Conservation (phyloP, 2,888 invertebrate genomes). For the Tubulanus polymorphus region DNA sequence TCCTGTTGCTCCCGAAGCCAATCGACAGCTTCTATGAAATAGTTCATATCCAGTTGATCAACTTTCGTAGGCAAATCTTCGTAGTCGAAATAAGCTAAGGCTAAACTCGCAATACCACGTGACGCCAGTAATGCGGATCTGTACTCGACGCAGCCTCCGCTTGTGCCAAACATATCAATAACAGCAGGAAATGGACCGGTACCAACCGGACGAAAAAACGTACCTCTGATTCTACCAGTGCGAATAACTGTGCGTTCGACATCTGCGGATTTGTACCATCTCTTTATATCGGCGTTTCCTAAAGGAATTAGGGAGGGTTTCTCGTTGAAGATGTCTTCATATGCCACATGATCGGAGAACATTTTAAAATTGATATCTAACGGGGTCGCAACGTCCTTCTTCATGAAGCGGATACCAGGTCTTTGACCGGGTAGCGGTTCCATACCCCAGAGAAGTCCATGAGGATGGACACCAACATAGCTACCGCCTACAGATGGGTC, state of each 20-base stretch:
- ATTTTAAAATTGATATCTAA: slow-evolving; percentile 19
- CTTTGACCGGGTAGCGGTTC: slow-evolving; percentile 23
- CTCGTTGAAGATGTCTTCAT: neutral
- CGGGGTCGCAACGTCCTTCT: slow-evolving; percentile 27
- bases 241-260: slow-evolving; percentile 24
- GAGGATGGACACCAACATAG: slow-evolving; percentile 30
- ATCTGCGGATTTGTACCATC: slow-evolving; percentile 27
- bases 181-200: slow-evolving; percentile 36
- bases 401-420: slow-evolving; percentile 25
- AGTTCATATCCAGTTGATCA: slow-evolving; percentile 18
- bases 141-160: slow-evolving; percentile 35
- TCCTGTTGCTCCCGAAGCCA: slow-evolving; percentile 23
- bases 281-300: slow-evolving; percentile 8
- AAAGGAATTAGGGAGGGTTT: slow-evolving; percentile 5
- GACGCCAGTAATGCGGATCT: slow-evolving; percentile 40
- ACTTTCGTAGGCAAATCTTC: slow-evolving; percentile 22
- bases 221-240: slow-evolving; percentile 28
- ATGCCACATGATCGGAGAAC: slow-evolving; percentile 18
- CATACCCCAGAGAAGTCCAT: slow-evolving; percentile 41
- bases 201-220: slow-evolving; percentile 32
- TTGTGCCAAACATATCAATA: slow-evolving; percentile 42
- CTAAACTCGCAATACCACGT: slow-evolving; percentile 31
- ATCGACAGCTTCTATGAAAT: slow-evolving; percentile 29
- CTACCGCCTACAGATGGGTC: slow-evolving; percentile 11
- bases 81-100: slow-evolving; percentile 34